phyloP scores from a whole-genome alignment of 2,888 invertebrate genomes.

The Mactromeris polynyma region DNA sequence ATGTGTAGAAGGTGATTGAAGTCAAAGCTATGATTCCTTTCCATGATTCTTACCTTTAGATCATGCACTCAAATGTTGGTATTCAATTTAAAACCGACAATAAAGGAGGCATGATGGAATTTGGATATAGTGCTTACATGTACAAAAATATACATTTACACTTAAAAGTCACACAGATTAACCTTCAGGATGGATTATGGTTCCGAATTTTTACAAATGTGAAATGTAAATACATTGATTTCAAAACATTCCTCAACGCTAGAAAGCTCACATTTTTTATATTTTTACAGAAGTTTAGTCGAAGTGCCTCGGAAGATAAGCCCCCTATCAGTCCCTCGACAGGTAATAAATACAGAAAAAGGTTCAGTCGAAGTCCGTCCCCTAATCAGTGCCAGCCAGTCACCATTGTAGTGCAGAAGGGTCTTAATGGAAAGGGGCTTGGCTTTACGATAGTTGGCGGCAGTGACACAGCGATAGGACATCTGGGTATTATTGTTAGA shows the following conservation, averaged over 20 bases:
- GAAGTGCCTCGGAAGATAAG: slow-evolving; percentile 46
- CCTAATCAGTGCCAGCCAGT: slow-evolving; percentile 63
- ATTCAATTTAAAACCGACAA: too few relatives aligned
- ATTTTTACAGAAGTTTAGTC: slow-evolving; percentile 63
- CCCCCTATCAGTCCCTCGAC: slow-evolving; percentile 48
- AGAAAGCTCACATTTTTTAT: slow-evolving; percentile 19
- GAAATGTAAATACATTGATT: too few relatives aligned
- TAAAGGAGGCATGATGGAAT: too few relatives aligned
- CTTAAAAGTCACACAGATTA: too few relatives aligned
- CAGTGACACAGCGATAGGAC: slow-evolving; percentile 94
- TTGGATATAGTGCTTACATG: too few relatives aligned
- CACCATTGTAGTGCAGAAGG: slow-evolving; percentile 91
- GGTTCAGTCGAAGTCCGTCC: slow-evolving; percentile 58
- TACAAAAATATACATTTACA: too few relatives aligned
- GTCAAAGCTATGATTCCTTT: neutral
- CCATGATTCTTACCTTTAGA: neutral
- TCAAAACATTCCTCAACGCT: too few relatives aligned
- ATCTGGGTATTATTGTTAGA: slow-evolving; percentile 96
- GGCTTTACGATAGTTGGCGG: slow-evolving; percentile 97
- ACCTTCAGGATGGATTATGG: too few relatives aligned
- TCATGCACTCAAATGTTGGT: too few relatives aligned
- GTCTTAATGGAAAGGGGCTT: slow-evolving; percentile 93
- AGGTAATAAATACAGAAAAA: slow-evolving; percentile 47
- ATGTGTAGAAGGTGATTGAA: neutral
- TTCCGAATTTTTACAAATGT: too few relatives aligned